Evolutionary conservation across 1,140 invertebrate species (phyloP), one percentile per base, ranked within the genome.

Genomic region (Cotesia glomerata): DNA sequence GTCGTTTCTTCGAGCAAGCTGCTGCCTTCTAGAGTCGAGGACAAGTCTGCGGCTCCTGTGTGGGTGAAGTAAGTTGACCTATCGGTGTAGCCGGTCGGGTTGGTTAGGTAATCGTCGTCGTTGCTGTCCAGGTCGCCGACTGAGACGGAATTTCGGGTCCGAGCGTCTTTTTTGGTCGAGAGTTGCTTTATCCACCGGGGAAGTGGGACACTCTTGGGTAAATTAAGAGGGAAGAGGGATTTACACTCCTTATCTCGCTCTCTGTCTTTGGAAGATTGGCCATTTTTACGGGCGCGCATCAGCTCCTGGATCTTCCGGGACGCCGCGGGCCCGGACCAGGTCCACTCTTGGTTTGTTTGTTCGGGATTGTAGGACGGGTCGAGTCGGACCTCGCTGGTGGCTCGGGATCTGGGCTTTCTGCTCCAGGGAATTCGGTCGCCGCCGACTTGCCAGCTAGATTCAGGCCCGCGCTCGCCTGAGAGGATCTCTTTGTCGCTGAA

Each of bases 1-100:
- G 92, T 93, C 0, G 93, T 94, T 77, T 93, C 90, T 85, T 94
- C 93, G 54, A 94, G 83, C 26, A 94, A 86, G 78, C 89, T 88
- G 18, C 90, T 89, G 75, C 90, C 78, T 34, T 79, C 78, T 3
- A 80, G 36, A 11, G 65, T 77, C 51, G 7, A 74, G 0, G 76
- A 70, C 13, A 81, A 72, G 63, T 78, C 78, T 3, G 73, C 75
- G 8, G 64, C 56, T 4, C 83, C 81, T 0, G 82, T 80, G 32
- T 85, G 81, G 26, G 83, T 84, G 34, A 84, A 78, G 52, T 87
- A 83, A 5, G 80, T 67, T 1, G 71, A 72, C 11, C 39, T 54
- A 1, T 65, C 70, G 13, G 61, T 74, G 8, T 52, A 52, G 4
- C 26, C 26, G 9, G n/a, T 34, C 11, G 26, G 16, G 13, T 67